Evolutionary conservation across 1,140 invertebrate genomes (phyloP).

Genomic region (Diprion similis): DNA sequence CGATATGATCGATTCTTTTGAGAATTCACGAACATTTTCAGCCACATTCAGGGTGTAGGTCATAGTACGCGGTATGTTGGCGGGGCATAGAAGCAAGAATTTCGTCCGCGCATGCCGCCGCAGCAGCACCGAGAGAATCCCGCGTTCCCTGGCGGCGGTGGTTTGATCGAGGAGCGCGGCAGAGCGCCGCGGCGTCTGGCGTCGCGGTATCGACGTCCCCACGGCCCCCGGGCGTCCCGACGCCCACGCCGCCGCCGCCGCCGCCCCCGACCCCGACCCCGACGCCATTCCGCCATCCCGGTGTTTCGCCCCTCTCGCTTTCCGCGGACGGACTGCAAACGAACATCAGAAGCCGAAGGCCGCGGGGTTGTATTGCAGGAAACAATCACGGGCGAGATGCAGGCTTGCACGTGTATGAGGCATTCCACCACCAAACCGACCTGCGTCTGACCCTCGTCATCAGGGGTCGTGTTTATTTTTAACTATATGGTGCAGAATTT

Average conservation of each 20-base stretch:
- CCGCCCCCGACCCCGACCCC: neutral
- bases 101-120: neutral
- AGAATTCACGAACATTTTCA: too few relatives aligned
- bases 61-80: too few relatives aligned
- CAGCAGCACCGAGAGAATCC: neutral
- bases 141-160: neutral
- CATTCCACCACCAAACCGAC: too few relatives aligned
- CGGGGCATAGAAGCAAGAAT: neutral
- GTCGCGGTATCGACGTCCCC: constrained; percentile 16
- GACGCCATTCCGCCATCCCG: neutral
- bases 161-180: constrained; percentile 10
- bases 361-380: too few relatives aligned
- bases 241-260: neutral
- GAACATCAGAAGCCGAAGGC: too few relatives aligned
- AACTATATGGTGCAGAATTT: too few relatives aligned
- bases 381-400: too few relatives aligned
- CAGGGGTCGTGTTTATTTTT: too few relatives aligned
- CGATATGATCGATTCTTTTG: too few relatives aligned
- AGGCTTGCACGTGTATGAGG: too few relatives aligned
- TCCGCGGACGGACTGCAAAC: neutral
- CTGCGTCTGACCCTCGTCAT: too few relatives aligned
- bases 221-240: constrained; percentile 14
- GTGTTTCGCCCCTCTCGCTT: neutral
- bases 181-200: constrained; percentile 13
- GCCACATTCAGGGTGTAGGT: too few relatives aligned